phyloP scores from a whole-genome alignment of 2,797 vertebrate genomes.

The Hylomyscus alleni region DNA sequence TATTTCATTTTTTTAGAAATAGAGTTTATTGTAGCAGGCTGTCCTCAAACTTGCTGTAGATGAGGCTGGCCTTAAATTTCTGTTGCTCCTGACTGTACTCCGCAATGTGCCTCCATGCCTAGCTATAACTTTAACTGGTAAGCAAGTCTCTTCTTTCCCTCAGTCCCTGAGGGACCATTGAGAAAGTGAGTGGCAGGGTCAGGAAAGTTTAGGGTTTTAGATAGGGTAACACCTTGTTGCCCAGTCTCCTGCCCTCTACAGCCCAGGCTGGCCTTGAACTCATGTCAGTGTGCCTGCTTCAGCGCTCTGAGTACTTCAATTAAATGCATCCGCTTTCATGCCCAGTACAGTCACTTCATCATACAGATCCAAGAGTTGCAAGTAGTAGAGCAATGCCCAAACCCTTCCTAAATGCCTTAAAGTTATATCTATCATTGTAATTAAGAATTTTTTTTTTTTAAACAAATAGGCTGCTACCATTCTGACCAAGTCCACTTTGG shows the following conservation, averaged over 20 bases:
- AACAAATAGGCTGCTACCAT: slow-evolving; percentile 91
- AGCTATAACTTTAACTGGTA: slow-evolving; percentile 40
- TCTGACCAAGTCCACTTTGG: slow-evolving; percentile 92
- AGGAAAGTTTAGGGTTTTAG: neutral
- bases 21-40: neutral
- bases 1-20: neutral
- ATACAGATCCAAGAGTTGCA: neutral
- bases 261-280: neutral
- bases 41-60: neutral
- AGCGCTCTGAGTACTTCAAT: neutral
- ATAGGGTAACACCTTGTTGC: neutral
- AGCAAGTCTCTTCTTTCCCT: neutral
- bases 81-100: neutral
- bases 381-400: neutral
- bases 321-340: neutral
- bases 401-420: neutral
- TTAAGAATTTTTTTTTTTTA: slow-evolving; percentile 28
- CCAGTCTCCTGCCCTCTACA: neutral
- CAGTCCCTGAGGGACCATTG: neutral
- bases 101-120: neutral
- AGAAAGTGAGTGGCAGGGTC: slow-evolving; percentile 40
- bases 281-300: neutral
- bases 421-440: neutral
- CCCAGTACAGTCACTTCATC: neutral
- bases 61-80: neutral